Evolutionary conservation across 2,888 invertebrate genomes (phyloP), one percentile per base, ranked within the genome.

Genomic region (Hypercompe scribonia): DNA sequence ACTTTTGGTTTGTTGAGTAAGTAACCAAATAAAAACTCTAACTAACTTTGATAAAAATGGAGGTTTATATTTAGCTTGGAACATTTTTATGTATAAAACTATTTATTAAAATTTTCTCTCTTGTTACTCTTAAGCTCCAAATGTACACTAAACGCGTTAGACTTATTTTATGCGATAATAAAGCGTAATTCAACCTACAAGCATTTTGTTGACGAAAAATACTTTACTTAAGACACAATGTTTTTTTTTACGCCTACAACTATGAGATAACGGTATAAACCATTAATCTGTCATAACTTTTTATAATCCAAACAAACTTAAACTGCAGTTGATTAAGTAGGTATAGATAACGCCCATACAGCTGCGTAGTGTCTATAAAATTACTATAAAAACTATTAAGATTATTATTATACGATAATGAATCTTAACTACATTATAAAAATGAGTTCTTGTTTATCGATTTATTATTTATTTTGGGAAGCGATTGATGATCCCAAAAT

Each of bases 131-230:
- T 31, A 58, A 83, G 79, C 79, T 87, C 81, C 84, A 84, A 84
- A 83, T 85, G 81, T 80, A 83, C 76, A 78, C 76, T 85, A 86
- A 88, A 84, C 78, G 84, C 81, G 84, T 86, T 83, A 85, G 87
- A 88, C 58, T 2, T 66, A 69, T 69, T 81, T 71, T 74, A 70
- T 72, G 75, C 50, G 34, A 64, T 64, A 67, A 65, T 75, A 77
- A 78, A 84, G 79, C 68, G 42, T 79, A 81, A 71, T 78, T 74
- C n/a, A 7, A 46, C 15, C 18, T 36, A 28, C 50, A 58, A 33
- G 64, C 54, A 39, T 70, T 77, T 70, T 70, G 58, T 73, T 58
- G 31, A 31, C 31, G 15, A 65, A 36, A 31, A 21, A 18, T 65
- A 54, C 54, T 71, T 65, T 65, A 50, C 65, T 70, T 70, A 50